phyloP scores from a whole-genome alignment of 2,797 vertebrate genomes.

The Tachyglossus aculeatus region DNA sequence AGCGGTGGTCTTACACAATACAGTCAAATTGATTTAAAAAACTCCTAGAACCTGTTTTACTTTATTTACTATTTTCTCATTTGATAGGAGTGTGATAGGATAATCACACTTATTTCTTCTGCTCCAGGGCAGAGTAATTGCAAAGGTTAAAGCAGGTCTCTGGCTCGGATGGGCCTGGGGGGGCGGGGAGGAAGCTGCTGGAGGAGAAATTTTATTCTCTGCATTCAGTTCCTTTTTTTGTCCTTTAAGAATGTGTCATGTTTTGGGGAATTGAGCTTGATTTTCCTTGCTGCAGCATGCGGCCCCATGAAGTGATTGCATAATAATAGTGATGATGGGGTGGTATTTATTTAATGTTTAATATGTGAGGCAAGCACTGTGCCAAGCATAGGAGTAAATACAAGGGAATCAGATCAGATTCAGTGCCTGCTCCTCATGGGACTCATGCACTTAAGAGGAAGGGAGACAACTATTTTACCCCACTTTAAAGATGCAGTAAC shows the following conservation, averaged over 20 bases:
- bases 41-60: not conserved
- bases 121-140: slow-evolving; percentile 30
- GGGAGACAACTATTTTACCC: no score
- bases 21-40: slow-evolving; percentile 13
- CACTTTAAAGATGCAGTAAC: no score
- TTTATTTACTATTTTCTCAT: slow-evolving; percentile 17
- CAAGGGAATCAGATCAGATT: no score
- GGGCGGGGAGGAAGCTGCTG: not conserved
- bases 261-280: not conserved
- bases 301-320: no score
- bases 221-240: slow-evolving; percentile 11
- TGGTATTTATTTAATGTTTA: no score
- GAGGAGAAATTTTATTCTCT: not conserved
- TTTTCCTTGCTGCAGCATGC: not conserved
- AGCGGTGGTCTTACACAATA: slow-evolving; percentile 16
- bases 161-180: slow-evolving; percentile 16
- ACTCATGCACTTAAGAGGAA: no score
- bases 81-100: not conserved
- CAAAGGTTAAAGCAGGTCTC: slow-evolving; percentile 5
- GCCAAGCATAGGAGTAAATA: no score
- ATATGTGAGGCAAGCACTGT: no score
- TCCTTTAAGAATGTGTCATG: slow-evolving; percentile 11
- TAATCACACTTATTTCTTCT: slow-evolving; percentile 31
- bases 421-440: no score
- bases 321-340: no score